Percentiles rank a stretch among this genome's conserved stretches.
Conservation (phyloP, 2,888 invertebrate genomes). For the Lathronympha strigana region DNA sequence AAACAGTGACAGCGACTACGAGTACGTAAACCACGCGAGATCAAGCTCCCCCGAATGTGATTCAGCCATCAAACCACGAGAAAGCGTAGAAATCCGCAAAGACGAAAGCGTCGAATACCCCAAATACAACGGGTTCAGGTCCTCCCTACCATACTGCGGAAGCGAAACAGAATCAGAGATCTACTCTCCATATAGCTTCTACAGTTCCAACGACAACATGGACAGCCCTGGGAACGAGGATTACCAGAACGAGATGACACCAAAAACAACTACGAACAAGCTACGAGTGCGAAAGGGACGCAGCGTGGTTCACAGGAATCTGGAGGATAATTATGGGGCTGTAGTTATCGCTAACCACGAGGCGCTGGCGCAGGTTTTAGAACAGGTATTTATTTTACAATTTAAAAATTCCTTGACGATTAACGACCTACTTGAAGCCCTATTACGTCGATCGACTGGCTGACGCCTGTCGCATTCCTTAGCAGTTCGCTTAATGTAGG, state of each 20-base stretch:
- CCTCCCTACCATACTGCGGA: constrained; percentile 92
- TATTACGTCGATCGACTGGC: neutral
- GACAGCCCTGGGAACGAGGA: constrained; percentile 75
- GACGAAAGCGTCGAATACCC: constrained; percentile 80
- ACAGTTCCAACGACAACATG: constrained; percentile 85
- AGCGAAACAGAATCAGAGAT: constrained; percentile 94
- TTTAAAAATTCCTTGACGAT: neutral
- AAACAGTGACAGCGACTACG: constrained; percentile 86
- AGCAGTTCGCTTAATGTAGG: neutral
- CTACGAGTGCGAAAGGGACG: constrained; percentile 91
- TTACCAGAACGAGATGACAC: constrained; percentile 73
- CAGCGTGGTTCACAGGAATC: constrained; percentile 92
- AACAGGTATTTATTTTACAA: constrained; percentile 86
- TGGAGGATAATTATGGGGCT: constrained; percentile 96
- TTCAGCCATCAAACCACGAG: constrained; percentile 80
- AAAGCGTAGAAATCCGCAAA: constrained; percentile 67
- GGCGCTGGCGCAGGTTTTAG: constrained; percentile 93
- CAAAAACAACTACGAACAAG: constrained; percentile 84
- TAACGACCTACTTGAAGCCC: neutral
- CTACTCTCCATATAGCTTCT: constrained; percentile 92
- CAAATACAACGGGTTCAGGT: constrained; percentile 85
- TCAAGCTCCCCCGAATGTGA: constrained; percentile 89
- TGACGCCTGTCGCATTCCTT: neutral
- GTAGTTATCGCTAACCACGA: constrained; percentile 96
- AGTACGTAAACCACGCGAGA: constrained; percentile 86